Percentiles rank a stretch among this genome's conserved stretches.
phyloP scores from a whole-genome alignment of 2,888 invertebrate genomes.

The Serripes groenlandicus region DNA sequence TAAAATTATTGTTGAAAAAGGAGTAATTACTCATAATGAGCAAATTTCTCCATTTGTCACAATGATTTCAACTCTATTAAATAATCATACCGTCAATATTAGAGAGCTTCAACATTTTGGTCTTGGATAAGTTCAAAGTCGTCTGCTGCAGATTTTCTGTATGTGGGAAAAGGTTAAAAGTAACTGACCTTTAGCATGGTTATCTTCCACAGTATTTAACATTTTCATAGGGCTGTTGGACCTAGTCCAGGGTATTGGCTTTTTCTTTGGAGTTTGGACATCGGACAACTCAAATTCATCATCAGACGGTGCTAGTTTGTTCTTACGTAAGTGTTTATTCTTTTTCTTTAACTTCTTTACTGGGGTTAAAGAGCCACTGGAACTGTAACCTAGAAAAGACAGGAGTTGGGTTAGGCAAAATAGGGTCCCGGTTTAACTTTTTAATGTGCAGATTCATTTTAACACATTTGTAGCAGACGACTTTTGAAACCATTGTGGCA shows the following conservation, averaged over 20 bases:
- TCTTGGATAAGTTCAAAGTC: background rate
- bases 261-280: constrained; percentile 54
- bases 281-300: constrained; percentile 68
- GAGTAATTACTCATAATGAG: background rate
- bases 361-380: constrained; percentile 46
- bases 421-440: background rate
- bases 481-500: background rate
- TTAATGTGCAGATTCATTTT: background rate
- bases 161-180: background rate
- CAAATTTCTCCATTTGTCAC: constrained; percentile 2
- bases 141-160: no score
- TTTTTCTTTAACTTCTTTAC: constrained; percentile 68
- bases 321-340: constrained; percentile 70
- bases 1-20: background rate
- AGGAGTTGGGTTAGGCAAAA: background rate
- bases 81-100: no score
- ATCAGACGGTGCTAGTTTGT: constrained; percentile 72
- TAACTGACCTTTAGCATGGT: background rate
- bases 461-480: background rate
- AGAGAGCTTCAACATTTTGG: no score
- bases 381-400: background rate
- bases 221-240: constrained; percentile 52
- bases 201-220: constrained; percentile 23
- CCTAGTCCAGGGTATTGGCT: constrained; percentile 33
- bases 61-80: background rate